Evolutionary conservation across 2,113 vertebrate genomes (phyloP).

Genomic region (Drymodes brunneopygia): DNA sequence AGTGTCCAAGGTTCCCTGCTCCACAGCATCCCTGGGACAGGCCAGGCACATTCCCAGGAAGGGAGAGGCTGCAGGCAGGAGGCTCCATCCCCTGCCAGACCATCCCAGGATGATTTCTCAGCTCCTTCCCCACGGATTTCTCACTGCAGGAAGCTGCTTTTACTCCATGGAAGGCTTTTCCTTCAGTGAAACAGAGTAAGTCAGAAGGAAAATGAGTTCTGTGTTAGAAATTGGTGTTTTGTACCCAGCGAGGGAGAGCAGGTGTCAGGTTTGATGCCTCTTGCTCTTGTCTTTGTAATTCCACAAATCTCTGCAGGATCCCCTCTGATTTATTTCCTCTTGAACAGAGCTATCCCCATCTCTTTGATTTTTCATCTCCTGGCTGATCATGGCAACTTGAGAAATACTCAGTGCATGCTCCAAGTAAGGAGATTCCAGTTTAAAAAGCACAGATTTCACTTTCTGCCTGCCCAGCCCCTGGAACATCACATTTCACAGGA

Average conservation of each 20-base stretch:
- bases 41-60: fast-evolving
- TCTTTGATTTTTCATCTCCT: neutral
- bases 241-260: neutral
- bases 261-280: neutral
- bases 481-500: fast-evolving
- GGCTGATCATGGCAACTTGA: neutral
- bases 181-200: neutral
- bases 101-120: fast-evolving
- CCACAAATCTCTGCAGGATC: neutral
- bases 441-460: no score
- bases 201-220: neutral
- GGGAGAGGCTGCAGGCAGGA: neutral
- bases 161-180: neutral
- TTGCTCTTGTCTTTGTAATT: neutral
- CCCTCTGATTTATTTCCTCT: neutral
- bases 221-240: neutral
- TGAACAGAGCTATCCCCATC: neutral
- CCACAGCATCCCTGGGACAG: neutral
- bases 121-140: neutral
- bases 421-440: no score
- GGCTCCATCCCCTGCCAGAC: fast-evolving
- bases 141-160: neutral
- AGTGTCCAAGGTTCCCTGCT: neutral
- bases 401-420: no score
- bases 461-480: neutral